Evolutionary conservation across 1,140 invertebrate genomes (phyloP), one percentile per base, ranked within the genome.

Genomic region (Meloidogyne chitwoodi): DNA sequence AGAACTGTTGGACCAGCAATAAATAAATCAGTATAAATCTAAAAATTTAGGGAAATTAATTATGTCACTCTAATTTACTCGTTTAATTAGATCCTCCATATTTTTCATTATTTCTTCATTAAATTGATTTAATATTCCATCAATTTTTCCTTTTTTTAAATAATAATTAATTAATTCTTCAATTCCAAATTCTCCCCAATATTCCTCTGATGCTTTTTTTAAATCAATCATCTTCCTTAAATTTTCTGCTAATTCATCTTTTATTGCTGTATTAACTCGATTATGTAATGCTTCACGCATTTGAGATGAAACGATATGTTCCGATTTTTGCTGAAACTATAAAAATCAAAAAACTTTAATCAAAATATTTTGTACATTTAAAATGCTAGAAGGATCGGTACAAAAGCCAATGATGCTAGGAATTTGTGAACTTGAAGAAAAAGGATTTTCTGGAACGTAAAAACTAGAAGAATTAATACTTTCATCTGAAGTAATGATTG

Each of bases 381-480:
- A 38, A 38, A 38, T 4, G 3, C 34, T 19, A 8, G 44, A 26
- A 44, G 19, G n/a, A 14, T n/a, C n/a, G n/a, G 71, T 73, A 38
- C 71, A 73, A 73, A 73, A 56, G 24, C 24, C 56, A 61, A 73
- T 63, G 31, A 73, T 73, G 24, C 56, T 61, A 14, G 19, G 26
- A 34, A 61, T 73, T n/a, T 44, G 14, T 16, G 71, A 34, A 63
- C 27, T 73, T 26, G 4, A 6, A 2, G 71, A 26, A 64, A 73
- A 73, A 14, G 56, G 71, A 73, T 63, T 73, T 73, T 34, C 22
- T 19, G 71, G 71, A 38, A 73, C n/a, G 24, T 38, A 61, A n/a
- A 56, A 56, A 56, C n/a, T n/a, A 4, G 19, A n/a, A 10, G 8
- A 24, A 71, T 44, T 44, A 73, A 6, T 22, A 31, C 2, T 63